These are phyloP conservation scores for Onthophagus sagittarius DNA, from an alignment of 2,888 invertebrate species.

Conservation along the genomic window DNA sequence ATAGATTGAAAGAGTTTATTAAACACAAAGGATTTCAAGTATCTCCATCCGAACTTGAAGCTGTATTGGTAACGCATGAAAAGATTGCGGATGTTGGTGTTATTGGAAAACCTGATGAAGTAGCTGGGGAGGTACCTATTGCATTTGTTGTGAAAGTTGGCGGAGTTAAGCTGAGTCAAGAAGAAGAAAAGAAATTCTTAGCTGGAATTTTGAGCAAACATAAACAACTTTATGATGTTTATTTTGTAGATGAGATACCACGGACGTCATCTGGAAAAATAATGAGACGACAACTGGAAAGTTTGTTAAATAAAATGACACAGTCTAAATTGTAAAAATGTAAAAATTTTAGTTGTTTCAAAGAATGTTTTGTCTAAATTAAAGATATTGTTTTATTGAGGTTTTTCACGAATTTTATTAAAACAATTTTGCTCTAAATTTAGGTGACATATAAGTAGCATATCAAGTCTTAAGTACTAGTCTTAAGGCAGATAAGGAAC, in stretches of 20 bases:
- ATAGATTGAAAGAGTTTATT: conserved; percentile 83
- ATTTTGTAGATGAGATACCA: conserved; percentile 51
- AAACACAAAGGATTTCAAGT: conserved; percentile 84
- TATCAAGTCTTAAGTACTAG: too few species aligned
- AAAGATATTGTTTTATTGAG: too few species aligned
- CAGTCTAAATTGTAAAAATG: conserved; percentile 1
- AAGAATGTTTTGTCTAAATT: too few species aligned
- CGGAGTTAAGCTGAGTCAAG: conserved; percentile 49
- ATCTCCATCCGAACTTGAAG: conserved; percentile 82
- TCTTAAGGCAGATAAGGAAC: too few species aligned
- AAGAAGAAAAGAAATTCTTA: conserved; percentile 47
- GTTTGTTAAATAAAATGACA: conserved; percentile 19
- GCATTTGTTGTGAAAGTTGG: conserved; percentile 70
- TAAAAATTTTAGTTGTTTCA: too few species aligned
- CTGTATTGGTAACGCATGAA: conserved; percentile 65
- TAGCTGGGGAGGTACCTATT: conserved; percentile 69
- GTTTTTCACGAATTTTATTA: too few species aligned
- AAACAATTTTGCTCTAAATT: too few species aligned
- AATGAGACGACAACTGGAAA: conserved; percentile 42
- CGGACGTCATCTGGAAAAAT: conserved; percentile 52
- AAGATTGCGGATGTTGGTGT: conserved; percentile 77
- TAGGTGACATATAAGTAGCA: too few species aligned
- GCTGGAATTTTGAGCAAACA: conserved; percentile 54
- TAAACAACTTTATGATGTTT: conserved; percentile 64
- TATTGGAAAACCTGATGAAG: conserved; percentile 71